phyloP scores from a whole-genome alignment of 2,113 vertebrate species.

The Phalacrocorax pelagicus region DNA sequence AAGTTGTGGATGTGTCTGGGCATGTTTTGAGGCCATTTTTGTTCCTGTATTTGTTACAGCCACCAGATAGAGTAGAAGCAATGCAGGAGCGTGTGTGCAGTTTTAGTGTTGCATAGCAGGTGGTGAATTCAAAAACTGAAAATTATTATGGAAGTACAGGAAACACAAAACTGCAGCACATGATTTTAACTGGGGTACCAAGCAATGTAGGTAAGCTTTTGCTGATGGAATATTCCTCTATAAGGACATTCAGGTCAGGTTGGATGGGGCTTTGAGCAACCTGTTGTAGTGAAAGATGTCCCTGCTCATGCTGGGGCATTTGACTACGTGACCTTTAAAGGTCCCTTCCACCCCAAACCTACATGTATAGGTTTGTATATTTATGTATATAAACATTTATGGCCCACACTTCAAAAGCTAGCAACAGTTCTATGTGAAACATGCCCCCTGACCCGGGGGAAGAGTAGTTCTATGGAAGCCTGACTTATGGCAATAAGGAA shows the following conservation, averaged over 20 bases:
- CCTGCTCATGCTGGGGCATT: not conserved
- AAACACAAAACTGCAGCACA: not conserved
- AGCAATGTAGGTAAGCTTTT: not conserved
- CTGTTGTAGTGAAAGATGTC: not conserved
- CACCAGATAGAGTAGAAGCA: not conserved
- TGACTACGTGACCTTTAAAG: not conserved
- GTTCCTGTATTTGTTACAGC: not conserved
- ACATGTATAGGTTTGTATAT: not conserved
- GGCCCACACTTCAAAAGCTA: not conserved
- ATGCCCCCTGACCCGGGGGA: not conserved
- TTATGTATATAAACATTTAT: not conserved
- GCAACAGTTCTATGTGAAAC: not conserved
- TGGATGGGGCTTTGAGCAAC: not conserved
- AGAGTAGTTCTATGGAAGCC: not conserved
- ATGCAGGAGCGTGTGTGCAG: not conserved
- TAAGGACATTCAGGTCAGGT: not conserved
- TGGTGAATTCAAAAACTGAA: not conserved
- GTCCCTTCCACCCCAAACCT: not conserved
- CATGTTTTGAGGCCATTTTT: not conserved
- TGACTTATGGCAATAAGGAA: not conserved
- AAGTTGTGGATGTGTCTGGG: not conserved
- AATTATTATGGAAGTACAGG: not conserved
- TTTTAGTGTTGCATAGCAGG: not conserved
- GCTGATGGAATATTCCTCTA: not conserved
- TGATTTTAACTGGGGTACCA: not conserved